phyloP scores from a whole-genome alignment of 2,888 invertebrate genomes.

The Drosophila subsilvestris region DNA sequence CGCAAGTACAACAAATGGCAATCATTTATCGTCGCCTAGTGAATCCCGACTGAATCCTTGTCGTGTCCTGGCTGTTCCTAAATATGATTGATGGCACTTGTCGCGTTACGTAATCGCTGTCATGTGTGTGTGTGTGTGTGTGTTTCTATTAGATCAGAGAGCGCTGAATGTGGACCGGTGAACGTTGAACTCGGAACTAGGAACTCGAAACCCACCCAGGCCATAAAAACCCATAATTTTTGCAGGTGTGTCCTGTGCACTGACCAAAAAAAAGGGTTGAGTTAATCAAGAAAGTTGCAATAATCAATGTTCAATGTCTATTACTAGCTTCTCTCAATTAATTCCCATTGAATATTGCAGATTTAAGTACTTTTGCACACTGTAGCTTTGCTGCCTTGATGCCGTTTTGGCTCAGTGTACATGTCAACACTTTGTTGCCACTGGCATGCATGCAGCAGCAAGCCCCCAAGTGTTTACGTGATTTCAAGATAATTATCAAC shows the following conservation, averaged over 20 bases:
- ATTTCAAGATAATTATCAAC: slow-evolving; percentile 41
- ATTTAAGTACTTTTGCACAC: neutral
- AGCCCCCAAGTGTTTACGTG: slow-evolving; percentile 43
- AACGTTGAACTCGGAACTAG: slow-evolving; percentile 14
- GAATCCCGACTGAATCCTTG: neutral
- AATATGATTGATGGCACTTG: slow-evolving; percentile 78
- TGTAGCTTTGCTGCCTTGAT: too few species aligned
- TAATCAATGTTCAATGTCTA: too few species aligned
- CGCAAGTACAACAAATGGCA: slow-evolving; percentile 50
- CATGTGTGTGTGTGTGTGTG: slow-evolving; percentile 3
- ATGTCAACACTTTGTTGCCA: slow-evolving; percentile 70
- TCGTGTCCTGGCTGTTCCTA: slow-evolving; percentile 43
- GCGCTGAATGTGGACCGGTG: neutral
- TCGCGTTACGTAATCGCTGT: slow-evolving; percentile 78
- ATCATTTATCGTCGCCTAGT: slow-evolving; percentile 57
- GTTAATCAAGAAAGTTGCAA: too few species aligned
- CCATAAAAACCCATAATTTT: slow-evolving; percentile 33
- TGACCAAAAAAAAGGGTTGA: neutral
- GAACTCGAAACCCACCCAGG: neutral
- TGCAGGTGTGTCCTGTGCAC: slow-evolving; percentile 30
- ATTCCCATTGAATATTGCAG: too few species aligned
- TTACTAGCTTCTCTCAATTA: too few species aligned
- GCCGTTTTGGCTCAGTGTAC: slow-evolving; percentile 45
- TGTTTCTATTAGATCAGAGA: slow-evolving; percentile 8
- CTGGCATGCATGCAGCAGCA: slow-evolving; percentile 42